phyloP scores from a whole-genome alignment of 2,888 invertebrate genomes.

The Lasioglossum malachurum region DNA sequence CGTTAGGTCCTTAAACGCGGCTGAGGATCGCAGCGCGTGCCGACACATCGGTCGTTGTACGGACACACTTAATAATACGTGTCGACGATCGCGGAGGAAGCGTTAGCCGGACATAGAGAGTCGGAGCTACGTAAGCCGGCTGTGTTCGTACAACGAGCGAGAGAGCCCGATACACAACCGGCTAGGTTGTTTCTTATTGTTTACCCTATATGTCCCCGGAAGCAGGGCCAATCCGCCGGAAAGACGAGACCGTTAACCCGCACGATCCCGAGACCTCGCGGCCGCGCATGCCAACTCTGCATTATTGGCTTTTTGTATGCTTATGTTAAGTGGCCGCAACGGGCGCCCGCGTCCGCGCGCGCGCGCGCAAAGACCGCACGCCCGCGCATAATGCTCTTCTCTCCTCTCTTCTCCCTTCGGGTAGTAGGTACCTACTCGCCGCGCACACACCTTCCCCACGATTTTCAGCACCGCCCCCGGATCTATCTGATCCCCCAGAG shows the following conservation, averaged over 20 bases:
- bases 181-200: slow-evolving; percentile 78
- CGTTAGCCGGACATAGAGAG: slow-evolving; percentile 55
- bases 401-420: slow-evolving; percentile 11
- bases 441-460: slow-evolving; percentile 21
- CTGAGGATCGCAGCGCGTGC: slow-evolving; percentile 70
- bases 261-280: slow-evolving; percentile 83
- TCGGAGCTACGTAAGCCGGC: slow-evolving; percentile 12
- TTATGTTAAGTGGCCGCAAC: slow-evolving; percentile 70
- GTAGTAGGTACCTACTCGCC: neutral
- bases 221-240: slow-evolving; percentile 84
- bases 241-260: slow-evolving; percentile 85
- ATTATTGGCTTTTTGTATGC: slow-evolving; percentile 80
- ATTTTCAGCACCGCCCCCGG: slow-evolving; percentile 20
- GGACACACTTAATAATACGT: slow-evolving; percentile 80
- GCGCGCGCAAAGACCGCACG: slow-evolving; percentile 48
- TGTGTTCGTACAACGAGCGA: slow-evolving; percentile 53
- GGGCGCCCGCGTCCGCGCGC: slow-evolving; percentile 10
- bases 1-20: slow-evolving; percentile 63
- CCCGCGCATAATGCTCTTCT: slow-evolving; percentile 60
- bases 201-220: slow-evolving; percentile 85
- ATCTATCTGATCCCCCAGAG: slow-evolving; percentile 5
- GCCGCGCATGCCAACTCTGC: slow-evolving; percentile 82
- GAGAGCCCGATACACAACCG: slow-evolving; percentile 36
- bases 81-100: slow-evolving; percentile 60
- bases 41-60: slow-evolving; percentile 78